phyloP scores from a whole-genome alignment of 2,113 vertebrate genomes.

The Nothobranchius furzeri region DNA sequence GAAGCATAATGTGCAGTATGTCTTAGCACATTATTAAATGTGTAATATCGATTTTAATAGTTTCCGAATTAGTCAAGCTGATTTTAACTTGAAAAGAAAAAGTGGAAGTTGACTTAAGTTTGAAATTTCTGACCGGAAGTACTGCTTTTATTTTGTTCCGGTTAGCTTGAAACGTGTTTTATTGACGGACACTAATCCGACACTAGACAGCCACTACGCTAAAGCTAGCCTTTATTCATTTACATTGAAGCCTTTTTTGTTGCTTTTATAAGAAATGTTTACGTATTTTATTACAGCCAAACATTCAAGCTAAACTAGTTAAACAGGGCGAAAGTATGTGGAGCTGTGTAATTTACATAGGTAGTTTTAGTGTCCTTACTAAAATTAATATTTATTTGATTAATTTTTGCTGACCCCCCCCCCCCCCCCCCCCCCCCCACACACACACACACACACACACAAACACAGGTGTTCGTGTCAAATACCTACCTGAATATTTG shows the following conservation, averaged over 20 bases:
- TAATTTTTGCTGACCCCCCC: no score
- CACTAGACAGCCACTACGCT: neutral
- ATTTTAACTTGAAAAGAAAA: neutral
- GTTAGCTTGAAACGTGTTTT: slow-evolving; percentile 31
- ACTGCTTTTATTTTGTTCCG: neutral
- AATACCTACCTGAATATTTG: slow-evolving; percentile 52
- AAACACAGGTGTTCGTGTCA: neutral
- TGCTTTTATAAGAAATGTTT: neutral
- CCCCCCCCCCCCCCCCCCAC: no score
- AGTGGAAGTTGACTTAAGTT: slow-evolving; percentile 14
- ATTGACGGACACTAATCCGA: slow-evolving; percentile 54
- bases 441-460: neutral
- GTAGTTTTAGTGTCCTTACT: neutral
- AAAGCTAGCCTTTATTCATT: neutral
- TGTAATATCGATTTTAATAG: no score
- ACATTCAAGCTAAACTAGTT: neutral
- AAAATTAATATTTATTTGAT: no score
- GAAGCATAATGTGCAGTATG: no score
- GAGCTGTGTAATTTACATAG: neutral
- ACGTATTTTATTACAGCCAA: neutral
- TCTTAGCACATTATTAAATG: no score
- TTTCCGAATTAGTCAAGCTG: no score
- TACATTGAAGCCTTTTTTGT: slow-evolving; percentile 17
- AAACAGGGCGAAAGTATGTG: neutral
- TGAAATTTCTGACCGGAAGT: slow-evolving; percentile 61